Base-by-base conservation (phyloP, 2,888 invertebrate species). In the Dugesia japonica region DNA sequence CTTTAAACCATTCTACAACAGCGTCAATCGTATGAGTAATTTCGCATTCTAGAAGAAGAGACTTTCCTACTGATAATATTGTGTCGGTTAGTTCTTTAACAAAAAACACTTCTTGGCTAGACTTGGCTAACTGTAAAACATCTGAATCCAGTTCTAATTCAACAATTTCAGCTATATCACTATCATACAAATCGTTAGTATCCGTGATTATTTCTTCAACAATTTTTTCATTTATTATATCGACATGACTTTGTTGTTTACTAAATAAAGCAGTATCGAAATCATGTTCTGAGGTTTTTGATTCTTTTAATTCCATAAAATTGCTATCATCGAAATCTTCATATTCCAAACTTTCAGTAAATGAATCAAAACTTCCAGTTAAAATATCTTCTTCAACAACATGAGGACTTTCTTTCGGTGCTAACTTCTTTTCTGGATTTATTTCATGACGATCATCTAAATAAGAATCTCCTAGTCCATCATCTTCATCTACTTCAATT, bases 401-500 rank as follows among this genome's bases (percentile, higher is more conserved):
- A 56, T 56, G 56, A 13, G 56, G n/a, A 56, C 23, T 23, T 31
- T 31, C 31, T 31, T 31, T 4, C 7, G 13, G 31, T 13, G 13
- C 7, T 4, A 31, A 31, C 13, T 31, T 31, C 31, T 31, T 31
- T 31, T 4, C 31, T 13, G 31, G 13, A 9, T 56, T 4, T n/a
- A 23, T 9, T 13, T 56, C 56, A 56, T 56, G n/a, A 20, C 56
- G 56, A 56, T 56, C 56, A 56, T 56, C 56, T 56, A 56, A 23
- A 56, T 56, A 56, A 56, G 56, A 56, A 56, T 56, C 56, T 56
- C 56, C 56, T n/a, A 56, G 23, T 56, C 56, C 56, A 56, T 56
- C 75, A 26, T 75, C 26, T 7, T 75, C 75, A n/a, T 75, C 75
- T 1, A 28, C 17, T 56, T 56, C 75, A 26, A 71, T 56, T 42